Evolutionary conservation across 1,140 invertebrate genomes (phyloP), one percentile per base, ranked within the genome.

Genomic region (Eumaeus atala): DNA sequence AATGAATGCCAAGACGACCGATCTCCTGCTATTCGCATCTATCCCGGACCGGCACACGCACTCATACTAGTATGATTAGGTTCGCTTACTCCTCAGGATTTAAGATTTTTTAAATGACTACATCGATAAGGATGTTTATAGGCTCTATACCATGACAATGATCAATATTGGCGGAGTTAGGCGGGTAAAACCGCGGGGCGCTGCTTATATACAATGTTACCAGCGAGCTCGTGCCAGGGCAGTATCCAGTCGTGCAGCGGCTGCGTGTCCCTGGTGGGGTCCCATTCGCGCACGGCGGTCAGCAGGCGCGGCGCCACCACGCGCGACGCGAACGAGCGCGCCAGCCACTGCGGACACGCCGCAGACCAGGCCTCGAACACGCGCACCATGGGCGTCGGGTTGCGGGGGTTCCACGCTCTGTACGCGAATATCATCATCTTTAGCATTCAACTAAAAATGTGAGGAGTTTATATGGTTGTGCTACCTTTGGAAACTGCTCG

Each of bases 201-300:
- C 14, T 4, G 16, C 44, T 48, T 21, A 38, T 38, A 38, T 8
- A 12, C 9, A 14, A 42, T 59, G 28, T 35, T 51, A 81, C 83
- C 83, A 7, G 81, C 80, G 6, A 73, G 53, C 0, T 67, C 60
- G 49, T 87, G 89, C 98, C 98, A 99, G 0, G 98, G 98, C 85
- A 98, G 93, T 54, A 99, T 92, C 98, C 98, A 99, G 7, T 92
- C 91, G 85, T 99, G 97, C 62, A 99, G 95, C 1, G 97, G 97
- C 52, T 98, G 91, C 0, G 93, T 94, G 74, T 99, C 98, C 0
- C 93, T 95, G 0, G 97, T 88, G 0, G 98, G 98, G 89, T 99
- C 96, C 98, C 98, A 99, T 38, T 92, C 90, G 40, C 95, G 92
- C 0, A 98, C 96, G 64, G 95, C 96, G 11, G 88, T 72, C 28